Conservation (phyloP, 2,113 vertebrate genomes). For the Limnothrissa miodon region DNA sequence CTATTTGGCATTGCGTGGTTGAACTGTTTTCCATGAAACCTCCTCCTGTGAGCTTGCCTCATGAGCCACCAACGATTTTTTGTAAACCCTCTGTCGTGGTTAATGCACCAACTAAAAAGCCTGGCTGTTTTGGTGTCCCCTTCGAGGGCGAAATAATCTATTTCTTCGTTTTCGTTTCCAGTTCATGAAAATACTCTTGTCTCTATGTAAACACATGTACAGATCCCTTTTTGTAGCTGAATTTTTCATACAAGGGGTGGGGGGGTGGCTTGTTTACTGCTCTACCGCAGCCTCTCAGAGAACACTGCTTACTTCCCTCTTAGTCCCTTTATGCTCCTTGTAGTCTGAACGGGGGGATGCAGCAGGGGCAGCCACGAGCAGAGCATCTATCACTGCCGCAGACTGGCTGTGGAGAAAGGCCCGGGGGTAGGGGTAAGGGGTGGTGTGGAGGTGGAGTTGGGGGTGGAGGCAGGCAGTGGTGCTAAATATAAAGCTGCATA, state of each 20-base stretch:
- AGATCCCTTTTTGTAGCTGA: neutral
- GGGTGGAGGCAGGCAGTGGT: neutral
- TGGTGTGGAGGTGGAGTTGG: constrained; percentile 21
- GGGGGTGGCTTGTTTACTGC: neutral
- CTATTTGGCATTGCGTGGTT: neutral
- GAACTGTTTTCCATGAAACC: neutral
- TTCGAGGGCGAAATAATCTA: neutral
- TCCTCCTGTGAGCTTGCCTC: neutral
- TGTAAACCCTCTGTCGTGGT: neutral
- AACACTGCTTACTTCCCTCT: neutral
- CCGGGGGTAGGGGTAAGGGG: neutral
- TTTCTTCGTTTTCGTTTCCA: neutral
- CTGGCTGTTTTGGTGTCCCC: neutral
- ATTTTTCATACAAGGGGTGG: neutral
- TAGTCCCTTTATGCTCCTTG: constrained; percentile 38
- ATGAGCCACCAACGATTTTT: neutral
- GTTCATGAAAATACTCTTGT: neutral
- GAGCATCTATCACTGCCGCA: constrained; percentile 36
- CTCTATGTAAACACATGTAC: neutral
- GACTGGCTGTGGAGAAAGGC: constrained; percentile 10
- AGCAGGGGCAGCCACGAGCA: constrained; percentile 41
- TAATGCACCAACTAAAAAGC: neutral
- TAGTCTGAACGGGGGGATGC: constrained; percentile 28
- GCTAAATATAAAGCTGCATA: constrained; percentile 54
- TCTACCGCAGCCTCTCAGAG: neutral